A percentile compares a stretch with the other conserved stretches of the same genome.
phyloP scores from a whole-genome alignment of 2,888 invertebrate genomes.

The Cheilosia variabilis region DNA sequence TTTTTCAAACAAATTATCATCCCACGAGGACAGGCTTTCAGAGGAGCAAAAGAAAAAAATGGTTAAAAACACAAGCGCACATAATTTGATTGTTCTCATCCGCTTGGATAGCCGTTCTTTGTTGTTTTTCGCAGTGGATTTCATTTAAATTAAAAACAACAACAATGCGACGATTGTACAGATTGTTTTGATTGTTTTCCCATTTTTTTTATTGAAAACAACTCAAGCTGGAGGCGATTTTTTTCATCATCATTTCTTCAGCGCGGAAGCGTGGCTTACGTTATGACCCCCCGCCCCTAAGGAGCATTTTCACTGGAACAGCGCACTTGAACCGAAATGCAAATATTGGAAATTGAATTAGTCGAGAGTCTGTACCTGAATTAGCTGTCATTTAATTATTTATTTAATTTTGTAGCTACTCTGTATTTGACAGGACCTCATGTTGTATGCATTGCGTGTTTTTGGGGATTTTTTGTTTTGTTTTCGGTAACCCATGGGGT shows the following conservation, averaged over 20 bases:
- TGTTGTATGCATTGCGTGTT: background rate
- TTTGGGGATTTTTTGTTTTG: no score
- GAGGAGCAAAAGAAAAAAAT: background rate
- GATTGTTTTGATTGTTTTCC: constrained; percentile 23
- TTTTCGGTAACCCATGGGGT: no score
- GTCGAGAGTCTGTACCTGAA: constrained; percentile 41
- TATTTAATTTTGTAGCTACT: constrained; percentile 49
- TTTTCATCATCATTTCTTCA: background rate
- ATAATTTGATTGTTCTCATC: constrained; percentile 49
- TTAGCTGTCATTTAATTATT: constrained; percentile 64
- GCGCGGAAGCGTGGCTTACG: background rate
- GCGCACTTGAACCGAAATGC: constrained; percentile 46
- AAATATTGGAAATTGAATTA: constrained; percentile 69
- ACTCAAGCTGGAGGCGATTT: constrained; percentile 59
- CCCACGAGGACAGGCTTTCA: constrained; percentile 18
- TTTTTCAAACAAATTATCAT: constrained; percentile 47
- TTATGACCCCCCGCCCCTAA: background rate
- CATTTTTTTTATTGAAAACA: constrained; percentile 64
- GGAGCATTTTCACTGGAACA: constrained; percentile 12
- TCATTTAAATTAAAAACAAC: constrained; percentile 56
- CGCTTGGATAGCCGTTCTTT: constrained; percentile 28
- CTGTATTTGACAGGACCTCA: constrained; percentile 41
- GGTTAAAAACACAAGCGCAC: background rate
- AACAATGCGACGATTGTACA: constrained; percentile 28
- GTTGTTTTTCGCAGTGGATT: constrained; percentile 37